Evolutionary conservation across 2,113 vertebrate species (phyloP).

Genomic region (Coptodon bakossiorum): DNA sequence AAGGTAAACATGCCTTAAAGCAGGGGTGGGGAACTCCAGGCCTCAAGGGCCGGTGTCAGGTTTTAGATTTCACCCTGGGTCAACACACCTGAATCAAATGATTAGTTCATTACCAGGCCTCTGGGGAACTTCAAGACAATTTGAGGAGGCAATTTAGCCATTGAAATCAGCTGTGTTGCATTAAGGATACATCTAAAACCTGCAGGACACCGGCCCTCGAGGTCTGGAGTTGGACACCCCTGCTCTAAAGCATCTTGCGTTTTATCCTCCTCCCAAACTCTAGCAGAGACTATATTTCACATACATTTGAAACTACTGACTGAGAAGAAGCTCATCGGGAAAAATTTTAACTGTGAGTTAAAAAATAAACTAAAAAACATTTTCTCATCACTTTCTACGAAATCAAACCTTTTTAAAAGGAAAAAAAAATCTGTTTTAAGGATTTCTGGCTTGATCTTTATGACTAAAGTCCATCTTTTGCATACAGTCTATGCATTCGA

Average conservation of each 20-base stretch:
- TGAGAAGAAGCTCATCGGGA: not conserved
- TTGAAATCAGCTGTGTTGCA: not conserved
- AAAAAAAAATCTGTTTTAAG: not conserved
- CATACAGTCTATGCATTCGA: not conserved
- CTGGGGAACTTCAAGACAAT: not conserved
- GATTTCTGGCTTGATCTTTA: not conserved
- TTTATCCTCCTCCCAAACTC: not conserved
- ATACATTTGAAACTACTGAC: not conserved
- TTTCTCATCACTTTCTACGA: not conserved
- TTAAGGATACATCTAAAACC: not conserved
- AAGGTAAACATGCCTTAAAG: not conserved
- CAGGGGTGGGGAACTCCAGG: not conserved
- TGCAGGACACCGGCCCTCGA: not conserved
- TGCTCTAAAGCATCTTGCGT: not conserved
- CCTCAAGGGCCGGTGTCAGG: not conserved
- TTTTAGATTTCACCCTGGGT: not conserved
- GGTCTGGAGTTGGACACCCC: fast-evolving
- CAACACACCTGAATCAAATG: not conserved
- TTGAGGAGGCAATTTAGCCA: not conserved
- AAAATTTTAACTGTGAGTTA: not conserved
- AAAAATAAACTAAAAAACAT: not conserved
- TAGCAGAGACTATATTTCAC: not conserved
- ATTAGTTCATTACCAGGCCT: fast-evolving
- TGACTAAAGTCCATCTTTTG: not conserved
- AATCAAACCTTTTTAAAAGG: not conserved